Conservation (phyloP, 1,140 invertebrate species). For the Physella acuta region DNA sequence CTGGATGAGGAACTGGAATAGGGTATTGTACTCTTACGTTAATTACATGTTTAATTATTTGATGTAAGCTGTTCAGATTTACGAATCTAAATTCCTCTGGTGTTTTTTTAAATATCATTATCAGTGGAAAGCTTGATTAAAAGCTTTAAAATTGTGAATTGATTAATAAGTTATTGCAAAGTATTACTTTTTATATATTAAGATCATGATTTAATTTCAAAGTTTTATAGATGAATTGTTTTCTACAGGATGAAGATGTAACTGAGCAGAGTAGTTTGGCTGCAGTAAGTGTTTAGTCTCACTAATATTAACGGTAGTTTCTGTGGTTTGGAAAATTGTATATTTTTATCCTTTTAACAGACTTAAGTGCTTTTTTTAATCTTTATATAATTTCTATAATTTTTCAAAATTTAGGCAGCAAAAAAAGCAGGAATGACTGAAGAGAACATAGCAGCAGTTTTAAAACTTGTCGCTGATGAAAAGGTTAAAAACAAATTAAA, state of each 20-base stretch:
- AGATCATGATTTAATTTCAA: background rate
- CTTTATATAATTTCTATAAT: no score
- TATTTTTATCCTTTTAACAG: background rate
- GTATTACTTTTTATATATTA: no score
- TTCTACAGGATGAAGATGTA: constrained; percentile 50
- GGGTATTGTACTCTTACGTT: no score
- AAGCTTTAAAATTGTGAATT: no score
- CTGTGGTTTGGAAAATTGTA: background rate
- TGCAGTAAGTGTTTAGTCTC: constrained; percentile 25
- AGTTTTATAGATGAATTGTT: background rate
- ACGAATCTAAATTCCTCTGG: no score
- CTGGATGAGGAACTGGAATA: constrained; percentile 44
- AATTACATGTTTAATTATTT: no score
- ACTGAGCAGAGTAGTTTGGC: constrained; percentile 39
- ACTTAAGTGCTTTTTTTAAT: constrained; percentile 14
- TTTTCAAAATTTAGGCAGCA: constrained; percentile 48
- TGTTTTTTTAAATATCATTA: no score
- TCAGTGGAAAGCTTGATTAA: no score
- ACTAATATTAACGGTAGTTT: background rate
- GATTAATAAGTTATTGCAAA: no score
- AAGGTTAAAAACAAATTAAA: constrained; percentile 45
- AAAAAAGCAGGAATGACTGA: constrained; percentile 41
- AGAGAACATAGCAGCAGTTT: constrained; percentile 32
- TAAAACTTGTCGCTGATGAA: constrained; percentile 34
- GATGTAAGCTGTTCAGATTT: no score